Evolutionary conservation across 2,888 invertebrate species (phyloP).

Genomic region (Empis stercorea): DNA sequence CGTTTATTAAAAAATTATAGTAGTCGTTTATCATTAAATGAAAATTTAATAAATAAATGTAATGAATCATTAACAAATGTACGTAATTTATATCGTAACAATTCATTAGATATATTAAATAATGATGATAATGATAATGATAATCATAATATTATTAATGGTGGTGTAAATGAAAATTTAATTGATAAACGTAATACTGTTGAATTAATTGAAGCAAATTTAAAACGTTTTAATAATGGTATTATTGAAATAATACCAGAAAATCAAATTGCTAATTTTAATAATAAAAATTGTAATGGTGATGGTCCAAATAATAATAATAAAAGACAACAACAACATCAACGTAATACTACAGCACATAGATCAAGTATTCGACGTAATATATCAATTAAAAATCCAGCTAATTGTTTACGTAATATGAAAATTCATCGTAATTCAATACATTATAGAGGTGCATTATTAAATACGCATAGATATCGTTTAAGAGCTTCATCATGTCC

Average conservation of each 20-base stretch:
- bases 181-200: constrained; percentile 12
- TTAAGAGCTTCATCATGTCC: constrained; percentile 82
- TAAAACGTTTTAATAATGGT: constrained; percentile 17
- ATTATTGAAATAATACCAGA: constrained; percentile 27
- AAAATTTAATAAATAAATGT: constrained; percentile 27
- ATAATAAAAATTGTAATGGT: constrained; percentile 12
- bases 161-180: neutral
- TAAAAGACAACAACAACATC: constrained; percentile 24
- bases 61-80: constrained; percentile 21
- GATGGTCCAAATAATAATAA: constrained; percentile 18
- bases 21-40: constrained; percentile 33
- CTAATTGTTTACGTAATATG: constrained; percentile 55
- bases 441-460: constrained; percentile 73
- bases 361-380: constrained; percentile 30
- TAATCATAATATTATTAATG: too few species aligned
- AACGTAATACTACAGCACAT: constrained; percentile 22
- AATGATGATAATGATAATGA: too few species aligned
- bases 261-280: constrained; percentile 15
- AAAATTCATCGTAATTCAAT: constrained; percentile 64
- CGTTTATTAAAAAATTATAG: constrained; percentile 18
- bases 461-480: constrained; percentile 69
- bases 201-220: constrained; percentile 21
- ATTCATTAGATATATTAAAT: constrained; percentile 29
- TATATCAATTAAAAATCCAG: constrained; percentile 36
- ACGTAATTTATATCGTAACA: constrained; percentile 24